These are phyloP conservation scores for Nettapus auritus DNA, from an alignment of 2,113 vertebrate genomes.

Conservation along the genomic window DNA sequence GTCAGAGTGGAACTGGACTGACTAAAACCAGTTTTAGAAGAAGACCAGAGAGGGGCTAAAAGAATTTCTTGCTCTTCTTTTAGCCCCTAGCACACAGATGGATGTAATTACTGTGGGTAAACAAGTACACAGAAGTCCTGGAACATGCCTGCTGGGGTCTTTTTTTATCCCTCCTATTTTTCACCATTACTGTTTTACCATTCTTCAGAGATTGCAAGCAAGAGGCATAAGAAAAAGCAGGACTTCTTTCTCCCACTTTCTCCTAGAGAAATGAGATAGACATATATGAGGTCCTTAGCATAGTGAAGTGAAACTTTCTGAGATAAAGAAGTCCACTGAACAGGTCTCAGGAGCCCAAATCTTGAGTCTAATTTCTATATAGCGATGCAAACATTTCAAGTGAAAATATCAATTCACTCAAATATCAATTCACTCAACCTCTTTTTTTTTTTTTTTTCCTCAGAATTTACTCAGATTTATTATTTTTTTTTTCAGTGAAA, in stretches of 20 bases:
- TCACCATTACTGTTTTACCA: neutral
- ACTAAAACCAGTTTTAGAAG: neutral
- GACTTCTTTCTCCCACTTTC: neutral
- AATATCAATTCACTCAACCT: neutral
- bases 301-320: neutral
- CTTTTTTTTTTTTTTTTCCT: neutral
- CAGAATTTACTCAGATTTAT: neutral
- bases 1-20: neutral
- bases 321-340: neutral
- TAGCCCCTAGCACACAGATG: neutral
- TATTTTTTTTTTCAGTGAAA: neutral
- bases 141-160: rapidly evolving
- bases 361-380: neutral
- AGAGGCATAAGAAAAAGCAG: neutral
- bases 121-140: neutral
- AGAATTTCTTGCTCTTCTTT: neutral
- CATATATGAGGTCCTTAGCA: neutral
- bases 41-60: neutral
- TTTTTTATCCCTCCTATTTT: neutral
- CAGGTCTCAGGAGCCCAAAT: neutral
- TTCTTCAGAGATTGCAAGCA: neutral
- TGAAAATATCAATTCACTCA: neutral
- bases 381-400: neutral
- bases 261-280: neutral
- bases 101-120: rapidly evolving